phyloP scores from a whole-genome alignment of 2,113 vertebrate species.

The Acanthisitta chloris region DNA sequence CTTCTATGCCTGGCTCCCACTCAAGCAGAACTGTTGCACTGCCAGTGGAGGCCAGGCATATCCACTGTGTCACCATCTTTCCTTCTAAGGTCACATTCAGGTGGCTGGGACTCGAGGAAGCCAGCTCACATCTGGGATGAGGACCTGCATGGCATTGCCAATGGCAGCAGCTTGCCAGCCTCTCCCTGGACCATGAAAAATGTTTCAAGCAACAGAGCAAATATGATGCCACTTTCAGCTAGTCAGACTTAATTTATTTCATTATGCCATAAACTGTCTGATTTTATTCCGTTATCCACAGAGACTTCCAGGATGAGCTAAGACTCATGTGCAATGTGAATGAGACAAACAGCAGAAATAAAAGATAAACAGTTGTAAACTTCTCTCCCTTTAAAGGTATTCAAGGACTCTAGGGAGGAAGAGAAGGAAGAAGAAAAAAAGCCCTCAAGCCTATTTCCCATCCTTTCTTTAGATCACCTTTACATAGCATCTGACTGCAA shows the following conservation, averaged over 20 bases:
- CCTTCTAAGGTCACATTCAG: not conserved
- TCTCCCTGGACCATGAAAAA: not conserved
- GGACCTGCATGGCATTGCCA: not conserved
- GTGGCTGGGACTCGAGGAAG: not conserved
- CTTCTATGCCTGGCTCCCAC: not conserved
- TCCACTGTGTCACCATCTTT: not conserved
- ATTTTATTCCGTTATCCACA: not conserved
- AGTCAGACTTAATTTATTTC: conserved; percentile 12
- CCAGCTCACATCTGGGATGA: not conserved
- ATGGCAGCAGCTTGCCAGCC: not conserved
- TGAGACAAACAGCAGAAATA: not conserved
- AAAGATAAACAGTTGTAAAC: not conserved
- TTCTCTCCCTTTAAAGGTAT: not conserved
- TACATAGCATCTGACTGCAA: not conserved
- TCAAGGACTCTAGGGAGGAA: not conserved
- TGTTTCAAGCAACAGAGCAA: not conserved
- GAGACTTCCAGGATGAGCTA: not conserved
- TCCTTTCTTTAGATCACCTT: not conserved
- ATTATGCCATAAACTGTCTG: not conserved
- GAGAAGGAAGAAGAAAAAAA: not conserved
- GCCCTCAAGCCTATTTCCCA: not conserved
- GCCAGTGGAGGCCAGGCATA: not conserved
- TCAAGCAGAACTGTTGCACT: not conserved
- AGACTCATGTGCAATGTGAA: not conserved
- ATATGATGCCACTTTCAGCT: not conserved